Conservation (phyloP, 92 coral and sea anemone genomes). For the Actinostola sp. region DNA sequence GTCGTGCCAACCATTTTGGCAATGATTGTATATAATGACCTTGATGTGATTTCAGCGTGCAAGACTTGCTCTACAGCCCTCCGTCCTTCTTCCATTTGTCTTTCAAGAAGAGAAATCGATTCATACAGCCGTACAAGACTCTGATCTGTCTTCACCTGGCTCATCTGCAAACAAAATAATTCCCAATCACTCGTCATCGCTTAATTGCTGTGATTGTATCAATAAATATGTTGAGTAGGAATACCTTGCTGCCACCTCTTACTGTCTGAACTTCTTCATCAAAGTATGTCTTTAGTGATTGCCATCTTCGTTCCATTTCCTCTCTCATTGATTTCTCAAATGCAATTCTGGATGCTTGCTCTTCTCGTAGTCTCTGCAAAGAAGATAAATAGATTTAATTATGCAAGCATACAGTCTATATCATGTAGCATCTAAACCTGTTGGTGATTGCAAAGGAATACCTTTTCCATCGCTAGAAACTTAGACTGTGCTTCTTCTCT, state of each 20-base stretch:
- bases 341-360: slow-evolving; percentile 80
- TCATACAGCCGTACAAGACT: slow-evolving; percentile 89
- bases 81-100: slow-evolving; percentile 95
- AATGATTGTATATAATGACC: slow-evolving; percentile 33
- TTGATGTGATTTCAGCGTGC: slow-evolving; percentile 96
- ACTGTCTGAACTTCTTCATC: slow-evolving; percentile 83
- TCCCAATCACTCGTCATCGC: too few species aligned
- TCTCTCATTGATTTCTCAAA: slow-evolving; percentile 89
- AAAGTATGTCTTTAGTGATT: slow-evolving; percentile 81
- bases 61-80: slow-evolving; percentile 94
- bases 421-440: too few species aligned
- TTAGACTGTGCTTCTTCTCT: slow-evolving; percentile 96
- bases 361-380: slow-evolving; percentile 81
- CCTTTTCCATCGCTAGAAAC: slow-evolving; percentile 84
- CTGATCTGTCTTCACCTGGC: slow-evolving; percentile 87
- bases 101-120: slow-evolving; percentile 85
- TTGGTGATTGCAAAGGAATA: too few species aligned
- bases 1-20: too few species aligned
- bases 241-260: slow-evolving; percentile 78
- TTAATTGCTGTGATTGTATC: too few species aligned
- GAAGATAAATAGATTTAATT: background rate
- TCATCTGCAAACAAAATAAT: slow-evolving; percentile 51
- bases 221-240: too few species aligned
- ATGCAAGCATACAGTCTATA: too few species aligned
- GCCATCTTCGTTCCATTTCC: slow-evolving; percentile 92